Conservation (phyloP, 2,888 invertebrate species). For the Archips xylosteana region DNA sequence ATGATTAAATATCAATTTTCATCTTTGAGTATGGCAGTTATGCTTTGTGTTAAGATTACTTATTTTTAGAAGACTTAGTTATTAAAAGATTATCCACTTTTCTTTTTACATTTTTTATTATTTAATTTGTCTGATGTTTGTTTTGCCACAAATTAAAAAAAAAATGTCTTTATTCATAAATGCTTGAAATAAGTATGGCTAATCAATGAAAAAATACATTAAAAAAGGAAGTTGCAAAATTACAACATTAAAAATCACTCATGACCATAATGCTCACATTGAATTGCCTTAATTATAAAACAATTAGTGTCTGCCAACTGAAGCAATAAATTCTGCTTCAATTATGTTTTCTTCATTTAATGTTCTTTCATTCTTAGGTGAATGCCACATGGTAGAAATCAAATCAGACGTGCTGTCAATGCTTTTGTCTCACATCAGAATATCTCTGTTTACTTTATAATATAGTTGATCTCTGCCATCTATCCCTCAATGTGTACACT, state of each 20-base stretch:
- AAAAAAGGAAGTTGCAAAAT: conserved; percentile 5
- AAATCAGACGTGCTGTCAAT: not conserved
- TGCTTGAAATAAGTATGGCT: not conserved
- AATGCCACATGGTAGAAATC: not conserved
- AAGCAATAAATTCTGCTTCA: conserved; percentile 26
- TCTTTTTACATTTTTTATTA: no score
- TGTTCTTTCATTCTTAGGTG: not conserved
- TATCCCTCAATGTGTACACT: no score
- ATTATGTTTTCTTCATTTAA: conserved; percentile 9
- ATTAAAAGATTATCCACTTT: no score
- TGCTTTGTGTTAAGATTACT: no score
- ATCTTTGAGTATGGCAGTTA: no score
- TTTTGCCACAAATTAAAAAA: not conserved
- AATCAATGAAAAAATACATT: conserved; percentile 1
- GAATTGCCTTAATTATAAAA: conserved; percentile 33
- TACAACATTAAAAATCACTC: conserved; percentile 21
- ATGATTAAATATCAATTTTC: no score
- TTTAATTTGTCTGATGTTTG: no score
- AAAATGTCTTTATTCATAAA: not conserved
- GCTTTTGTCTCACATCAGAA: not conserved
- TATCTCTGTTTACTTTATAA: no score
- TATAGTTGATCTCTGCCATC: no score
- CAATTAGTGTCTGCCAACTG: conserved; percentile 39
- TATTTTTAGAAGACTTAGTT: no score
- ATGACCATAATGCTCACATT: conserved; percentile 32